phyloP scores from a whole-genome alignment of 2,797 vertebrate species.

The Huso huso region DNA sequence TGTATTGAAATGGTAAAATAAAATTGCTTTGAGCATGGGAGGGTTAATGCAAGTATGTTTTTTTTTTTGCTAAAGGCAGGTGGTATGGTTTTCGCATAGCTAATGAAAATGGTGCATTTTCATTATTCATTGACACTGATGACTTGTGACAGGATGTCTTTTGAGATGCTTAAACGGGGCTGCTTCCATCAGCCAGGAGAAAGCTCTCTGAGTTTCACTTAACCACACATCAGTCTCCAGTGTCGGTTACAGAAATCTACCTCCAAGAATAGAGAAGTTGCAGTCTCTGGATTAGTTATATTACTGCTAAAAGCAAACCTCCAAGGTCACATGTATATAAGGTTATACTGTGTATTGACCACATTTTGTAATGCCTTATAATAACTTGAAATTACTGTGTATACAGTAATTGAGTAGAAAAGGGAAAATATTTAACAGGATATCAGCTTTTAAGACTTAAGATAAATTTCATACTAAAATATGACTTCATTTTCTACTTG shows the following conservation, averaged over 20 bases:
- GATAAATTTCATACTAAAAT: too few species aligned
- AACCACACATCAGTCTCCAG: not conserved
- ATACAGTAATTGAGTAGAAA: too few species aligned
- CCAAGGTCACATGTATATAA: conserved; percentile 18
- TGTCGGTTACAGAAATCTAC: not conserved
- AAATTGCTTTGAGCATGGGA: not conserved
- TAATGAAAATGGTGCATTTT: conserved; percentile 38
- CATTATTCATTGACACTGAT: conserved; percentile 46
- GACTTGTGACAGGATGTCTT: conserved; percentile 35
- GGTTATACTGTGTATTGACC: too few species aligned
- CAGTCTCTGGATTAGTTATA: not conserved
- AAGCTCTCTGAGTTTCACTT: conserved; percentile 6
- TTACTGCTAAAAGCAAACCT: conserved; percentile 11
- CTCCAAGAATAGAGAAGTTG: conserved; percentile 4
- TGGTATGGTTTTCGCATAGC: conserved; percentile 22
- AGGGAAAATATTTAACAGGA: too few species aligned
- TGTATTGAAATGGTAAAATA: not conserved
- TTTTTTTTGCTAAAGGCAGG: conserved; percentile 16
- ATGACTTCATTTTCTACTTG: too few species aligned
- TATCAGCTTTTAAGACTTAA: too few species aligned
- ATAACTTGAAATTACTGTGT: too few species aligned
- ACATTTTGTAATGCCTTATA: too few species aligned
- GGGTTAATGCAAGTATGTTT: too few species aligned
- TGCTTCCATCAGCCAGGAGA: conserved; percentile 33
- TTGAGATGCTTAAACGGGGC: conserved; percentile 36